A percentile compares a stretch with the other conserved stretches of the same genome.
These are phyloP conservation scores for Cololabis saira DNA, from an alignment of 2,113 vertebrate genomes.

Conservation along the genomic window DNA sequence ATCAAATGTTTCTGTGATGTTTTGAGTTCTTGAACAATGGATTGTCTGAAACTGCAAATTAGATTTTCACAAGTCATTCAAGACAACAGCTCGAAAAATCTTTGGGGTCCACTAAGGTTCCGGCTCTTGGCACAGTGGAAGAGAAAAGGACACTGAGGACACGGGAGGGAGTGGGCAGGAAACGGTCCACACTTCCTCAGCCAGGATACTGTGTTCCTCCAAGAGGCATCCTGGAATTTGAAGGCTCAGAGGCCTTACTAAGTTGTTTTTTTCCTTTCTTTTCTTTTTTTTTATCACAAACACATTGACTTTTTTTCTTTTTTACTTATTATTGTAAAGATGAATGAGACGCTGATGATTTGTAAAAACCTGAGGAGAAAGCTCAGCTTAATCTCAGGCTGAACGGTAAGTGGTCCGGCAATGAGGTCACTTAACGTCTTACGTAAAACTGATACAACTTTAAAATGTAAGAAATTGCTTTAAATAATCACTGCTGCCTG, in stretches of 20 bases:
- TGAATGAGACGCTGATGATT: not conserved
- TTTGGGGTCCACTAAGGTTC: slow-evolving; percentile 32
- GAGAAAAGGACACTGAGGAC: slow-evolving; percentile 50
- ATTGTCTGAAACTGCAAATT: no score
- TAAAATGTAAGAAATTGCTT: no score
- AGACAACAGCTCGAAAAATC: not conserved
- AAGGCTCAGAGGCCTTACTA: slow-evolving; percentile 56
- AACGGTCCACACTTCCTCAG: slow-evolving; percentile 77
- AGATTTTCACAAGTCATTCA: not conserved
- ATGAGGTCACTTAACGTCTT: no score
- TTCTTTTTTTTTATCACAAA: slow-evolving; percentile 13
- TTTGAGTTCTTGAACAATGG: no score
- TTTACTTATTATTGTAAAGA: slow-evolving; percentile 18
- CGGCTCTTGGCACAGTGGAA: slow-evolving; percentile 47
- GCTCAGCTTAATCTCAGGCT: slow-evolving; percentile 27
- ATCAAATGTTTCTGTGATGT: no score
- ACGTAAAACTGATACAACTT: no score
- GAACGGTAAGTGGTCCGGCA: not conserved
- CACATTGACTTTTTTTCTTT: slow-evolving; percentile 34
- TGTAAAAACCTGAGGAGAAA: slow-evolving; percentile 10
- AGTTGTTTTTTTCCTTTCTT: slow-evolving; percentile 17
- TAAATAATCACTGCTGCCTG: no score
- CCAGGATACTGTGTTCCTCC: slow-evolving; percentile 78
- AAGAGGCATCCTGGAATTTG: slow-evolving; percentile 78
- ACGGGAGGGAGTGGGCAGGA: slow-evolving; percentile 66